Evolutionary conservation across 2,113 vertebrate genomes (phyloP), one percentile per base, ranked within the genome.

Genomic region (Theristicus caerulescens): DNA sequence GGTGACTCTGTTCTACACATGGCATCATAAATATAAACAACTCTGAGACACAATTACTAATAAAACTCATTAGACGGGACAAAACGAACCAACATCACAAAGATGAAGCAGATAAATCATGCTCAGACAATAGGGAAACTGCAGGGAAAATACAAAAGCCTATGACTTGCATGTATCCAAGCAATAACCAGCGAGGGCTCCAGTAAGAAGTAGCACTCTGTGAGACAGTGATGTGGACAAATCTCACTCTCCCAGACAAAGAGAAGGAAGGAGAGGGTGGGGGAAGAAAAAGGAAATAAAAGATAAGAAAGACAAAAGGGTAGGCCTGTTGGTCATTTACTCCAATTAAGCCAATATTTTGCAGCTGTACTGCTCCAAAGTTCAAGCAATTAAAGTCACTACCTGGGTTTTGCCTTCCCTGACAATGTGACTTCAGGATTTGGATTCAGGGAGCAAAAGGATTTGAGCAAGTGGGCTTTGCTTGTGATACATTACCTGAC

Each of bases 21-120:
- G 26, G 18, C 54, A 44, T 62, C 67, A 66, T 44, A 93, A 82
- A 57, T 76, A 57, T 24, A 71, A 86, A 82, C 61, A 86, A 82
- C 61, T 86, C 34, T 2, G 29, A 83, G 36, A 58, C 24, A 52
- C 24, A 78, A 32, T 67, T 87, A 16, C 38, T 78, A 51, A 86
- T 78, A 96, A 88, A 94, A 76, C 46, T 92, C 64, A 74, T 82
- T 52, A 90, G 70, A 74, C 2, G 6, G 47, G 31, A 59, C 24
- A 93, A 89, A 93, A 92, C 46, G 55, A 92, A 89, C 27, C 36
- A 82, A 36, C 19, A 31, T 90, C 77, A 88, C 40, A 94, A 84
- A 92, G 79, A 70, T 78, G 59, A 70, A 61, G 46, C 42, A 91
- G 29, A 61, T 81, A 70, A 86, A 67, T 82, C n/a, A 71, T 77